Conservation (phyloP, 1,140 invertebrate genomes). For the Philaenus spumarius region DNA sequence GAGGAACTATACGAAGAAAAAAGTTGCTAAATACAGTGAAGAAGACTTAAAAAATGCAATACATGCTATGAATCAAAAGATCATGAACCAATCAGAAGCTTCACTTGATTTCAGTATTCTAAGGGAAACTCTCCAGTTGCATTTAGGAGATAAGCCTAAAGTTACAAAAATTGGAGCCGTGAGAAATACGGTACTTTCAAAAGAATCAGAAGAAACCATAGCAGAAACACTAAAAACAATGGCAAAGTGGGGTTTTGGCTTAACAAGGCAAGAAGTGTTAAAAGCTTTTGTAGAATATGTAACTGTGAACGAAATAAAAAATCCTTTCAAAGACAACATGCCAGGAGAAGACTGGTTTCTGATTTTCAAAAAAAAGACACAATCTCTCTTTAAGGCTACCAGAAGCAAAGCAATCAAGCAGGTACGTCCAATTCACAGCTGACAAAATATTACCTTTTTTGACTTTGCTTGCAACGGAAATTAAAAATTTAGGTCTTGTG, state of each 20-base stretch:
- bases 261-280: not conserved
- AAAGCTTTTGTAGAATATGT: too few species aligned
- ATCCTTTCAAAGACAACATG: too few species aligned
- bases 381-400: too few species aligned
- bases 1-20: too few species aligned
- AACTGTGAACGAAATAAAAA: too few species aligned
- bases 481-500: not conserved
- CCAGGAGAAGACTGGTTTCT: too few species aligned
- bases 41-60: not conserved
- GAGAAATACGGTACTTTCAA: not conserved
- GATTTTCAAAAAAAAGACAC: too few species aligned
- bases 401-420: too few species aligned
- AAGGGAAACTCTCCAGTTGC: not conserved
- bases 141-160: not conserved
- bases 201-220: not conserved
- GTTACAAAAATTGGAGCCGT: not conserved
- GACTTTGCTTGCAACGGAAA: too few species aligned
- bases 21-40: not conserved
- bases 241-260: not conserved
- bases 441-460: too few species aligned
- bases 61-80: not conserved
- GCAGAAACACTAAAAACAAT: not conserved
- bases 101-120: not conserved
- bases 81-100: not conserved
- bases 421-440: too few species aligned